Evolutionary conservation across 2,888 invertebrate species (phyloP), one percentile per base, ranked within the genome.

Genomic region (Lutraria lutraria): DNA sequence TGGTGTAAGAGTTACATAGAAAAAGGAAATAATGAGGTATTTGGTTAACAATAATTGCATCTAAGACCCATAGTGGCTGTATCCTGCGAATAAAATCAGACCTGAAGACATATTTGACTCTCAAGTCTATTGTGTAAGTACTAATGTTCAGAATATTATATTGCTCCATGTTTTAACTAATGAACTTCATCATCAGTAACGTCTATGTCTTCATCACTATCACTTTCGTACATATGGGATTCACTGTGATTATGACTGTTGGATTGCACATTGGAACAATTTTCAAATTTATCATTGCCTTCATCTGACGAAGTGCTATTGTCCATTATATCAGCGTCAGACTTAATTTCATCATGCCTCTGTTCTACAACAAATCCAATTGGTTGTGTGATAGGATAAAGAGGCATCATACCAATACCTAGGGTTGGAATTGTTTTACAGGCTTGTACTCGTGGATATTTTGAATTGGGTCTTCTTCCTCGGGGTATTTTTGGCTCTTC

Each of bases 351-450:
- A 83, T 92, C 92, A 72, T 91, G 90, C 91, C 93, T 90, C 85
- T 95, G 95, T 89, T 94, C 93, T n/a, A 96, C 96, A 79, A 95
- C 94, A 89, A 96, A 96, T 6, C 97, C 97, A 83, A 97, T 96
- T 6, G 97, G 97, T 92, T 97, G 97, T 13, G 97, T 97, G 84
- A 97, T 96, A 29, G 97, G 97, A 89, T 96, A 97, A 52, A 97
- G 94, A 0, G 97, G 97, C 85, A 96, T 92, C 93, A 95, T 96
- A 16, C 96, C 95, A 0, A 95, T 89, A 13, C 94, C 94, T 88
- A 96, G 95, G 16, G 96, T 96, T 12, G 96, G 96, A 90, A 97
- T 95, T 88, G 96, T 97, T 93, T 97, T 97, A 94, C 97, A 96
- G 0, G 97, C 97, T 94, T 97, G 96, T 84, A 97, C 97, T 25